Evolutionary conservation across 2,888 invertebrate species (phyloP), one percentile per base, ranked within the genome.

Genomic region (Drosophila parthenogenetica): DNA sequence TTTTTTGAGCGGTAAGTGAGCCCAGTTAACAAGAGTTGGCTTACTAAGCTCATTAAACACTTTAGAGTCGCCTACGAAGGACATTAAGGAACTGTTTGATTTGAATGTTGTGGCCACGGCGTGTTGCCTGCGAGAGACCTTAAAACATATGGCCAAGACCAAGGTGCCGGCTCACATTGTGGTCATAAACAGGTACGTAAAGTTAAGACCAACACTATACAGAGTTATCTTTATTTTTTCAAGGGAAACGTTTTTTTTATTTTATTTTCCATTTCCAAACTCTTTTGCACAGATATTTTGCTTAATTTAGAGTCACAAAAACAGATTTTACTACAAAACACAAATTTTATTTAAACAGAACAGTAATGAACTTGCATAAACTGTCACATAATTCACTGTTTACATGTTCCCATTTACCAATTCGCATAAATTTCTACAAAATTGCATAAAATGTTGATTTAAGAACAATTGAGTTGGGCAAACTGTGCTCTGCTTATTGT

Each of bases 101-200:
- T 70, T 92, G n/a, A 95, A 95, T 89, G 93, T 95, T 0, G 86
- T 94, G 35, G 94, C 93, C 0, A 90, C 94, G 1, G 93, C 94
- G 32, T 91, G 94, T 14, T 94, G 94, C 71, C 91, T 94, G 2
- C 92, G 94, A 43, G 94, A 95, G 87, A 93, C 94, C 0, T 82
- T 94, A 0, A 93, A 93, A 61, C 91, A 93, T 0, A 94, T 95
- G 94, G 92, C 92, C 35, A 92, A 92, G 32, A 90, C 92, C 39
- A 90, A 92, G 1, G 90, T 92, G 1, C 93, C 93, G 45, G 95
- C 94, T 0, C 94, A 95, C 73, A 93, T 95, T 69, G 92, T 95
- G 55, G 93, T 94, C 57, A 92, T 95, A 59, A 94, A 94, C 89
- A 95, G 94, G 94, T 94, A 54, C 29, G 40, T 42, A 11, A 22